phyloP scores from a whole-genome alignment of 2,888 invertebrate species.

The Eupithecia subumbrata region DNA sequence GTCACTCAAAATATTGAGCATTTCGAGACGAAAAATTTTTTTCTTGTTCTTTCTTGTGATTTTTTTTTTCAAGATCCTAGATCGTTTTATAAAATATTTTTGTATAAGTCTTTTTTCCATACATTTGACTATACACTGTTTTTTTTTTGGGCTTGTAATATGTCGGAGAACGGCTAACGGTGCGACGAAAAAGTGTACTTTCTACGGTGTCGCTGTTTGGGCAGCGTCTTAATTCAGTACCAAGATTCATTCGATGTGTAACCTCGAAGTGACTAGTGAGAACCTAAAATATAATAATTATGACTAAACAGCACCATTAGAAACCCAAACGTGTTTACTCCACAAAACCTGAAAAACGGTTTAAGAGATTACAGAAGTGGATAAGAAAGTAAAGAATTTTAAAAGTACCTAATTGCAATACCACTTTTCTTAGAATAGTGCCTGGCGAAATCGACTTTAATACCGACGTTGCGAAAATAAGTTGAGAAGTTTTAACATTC shows the following conservation, averaged over 20 bases:
- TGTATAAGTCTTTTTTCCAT: too few species aligned
- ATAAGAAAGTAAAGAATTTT: background rate
- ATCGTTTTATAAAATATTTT: too few species aligned
- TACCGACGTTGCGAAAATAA: background rate
- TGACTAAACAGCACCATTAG: conserved; percentile 59
- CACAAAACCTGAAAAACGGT: background rate
- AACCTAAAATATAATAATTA: conserved; percentile 40
- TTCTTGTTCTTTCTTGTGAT: too few species aligned
- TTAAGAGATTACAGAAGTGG: background rate
- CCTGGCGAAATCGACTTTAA: background rate
- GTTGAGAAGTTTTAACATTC: background rate
- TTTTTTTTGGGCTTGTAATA: too few species aligned
- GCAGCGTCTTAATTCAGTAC: too few species aligned
- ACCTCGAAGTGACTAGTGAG: conserved; percentile 52
- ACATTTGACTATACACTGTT: too few species aligned
- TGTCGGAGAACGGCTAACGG: too few species aligned
- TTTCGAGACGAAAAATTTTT: too few species aligned
- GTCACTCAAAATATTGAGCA: too few species aligned
- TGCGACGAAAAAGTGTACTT: too few species aligned
- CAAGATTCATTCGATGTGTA: conserved; percentile 21
- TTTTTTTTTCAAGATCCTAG: too few species aligned
- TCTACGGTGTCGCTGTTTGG: too few species aligned
- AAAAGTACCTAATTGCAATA: background rate
- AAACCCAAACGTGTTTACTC: conserved; percentile 37
- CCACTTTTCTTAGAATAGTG: background rate